Base-by-base conservation (phyloP, 2,888 invertebrate species). In the Drosophila greeni region DNA sequence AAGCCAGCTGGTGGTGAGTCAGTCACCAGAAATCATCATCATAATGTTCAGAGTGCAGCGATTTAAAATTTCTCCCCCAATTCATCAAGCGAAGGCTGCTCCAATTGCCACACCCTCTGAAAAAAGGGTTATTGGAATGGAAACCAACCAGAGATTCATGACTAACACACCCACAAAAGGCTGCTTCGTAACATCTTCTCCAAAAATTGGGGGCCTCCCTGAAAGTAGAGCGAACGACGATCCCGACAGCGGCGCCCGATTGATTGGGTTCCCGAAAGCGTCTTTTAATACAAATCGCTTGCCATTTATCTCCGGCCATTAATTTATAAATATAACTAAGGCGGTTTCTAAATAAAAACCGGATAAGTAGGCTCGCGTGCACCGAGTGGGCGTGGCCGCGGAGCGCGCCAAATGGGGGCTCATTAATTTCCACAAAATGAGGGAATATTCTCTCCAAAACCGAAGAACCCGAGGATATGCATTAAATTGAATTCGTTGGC, bases 351-450 rank as follows among this genome's bases (percentile, higher is more conserved):
- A 48, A 52, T 20, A 53, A 42, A 39, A 39, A 37, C 26, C 11
- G 2, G 14, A 60, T 24, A 24, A 37, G 36, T 40, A 51, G 53
- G 59, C 33, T 66, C 40, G 80, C 80, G 80, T 77, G 81, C 75
- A 60, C 64, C 33, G 73, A 76, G 84, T 70, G 77, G 82, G 82
- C 82, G 82, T 76, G 80, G 61, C 65, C 45, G 73, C 70, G 69
- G 66, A 73, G 68, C 53, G 59, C 69, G 76, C 77, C 84, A 82
- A 82, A 84, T 82, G 84, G 75, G 71, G 73, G 74, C 74, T 74
- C 82, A 82, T 82, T 82, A 82, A 84, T 82, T 82, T 77, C 55
- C 70, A 71, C 74, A 77, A 78, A 83, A 82, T 76, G 66, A 79
- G 72, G 31, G 49, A 48, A 48, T 71, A 76, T 79, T 76, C 75